These are phyloP conservation scores for Limnodromus scolopaceus DNA, from an alignment of 2,797 vertebrate genomes.

Conservation along the genomic window DNA sequence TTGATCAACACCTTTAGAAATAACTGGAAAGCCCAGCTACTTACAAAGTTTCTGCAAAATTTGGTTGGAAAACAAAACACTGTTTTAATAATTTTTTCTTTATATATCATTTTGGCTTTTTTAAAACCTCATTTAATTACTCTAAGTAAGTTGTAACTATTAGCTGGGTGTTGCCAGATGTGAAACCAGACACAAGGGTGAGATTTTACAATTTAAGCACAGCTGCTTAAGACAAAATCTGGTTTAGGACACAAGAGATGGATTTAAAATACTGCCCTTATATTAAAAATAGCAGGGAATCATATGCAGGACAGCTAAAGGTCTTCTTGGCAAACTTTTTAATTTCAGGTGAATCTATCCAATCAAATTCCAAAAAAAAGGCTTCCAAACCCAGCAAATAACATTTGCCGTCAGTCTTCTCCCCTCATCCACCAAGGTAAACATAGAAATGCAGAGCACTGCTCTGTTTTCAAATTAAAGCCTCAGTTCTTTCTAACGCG, in stretches of 20 bases:
- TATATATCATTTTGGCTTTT: slow-evolving; percentile 41
- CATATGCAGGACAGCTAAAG: slow-evolving; percentile 50
- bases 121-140: slow-evolving; percentile 73
- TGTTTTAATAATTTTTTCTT: slow-evolving; percentile 61
- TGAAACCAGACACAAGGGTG: slow-evolving; percentile 81
- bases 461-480: slow-evolving; percentile 61
- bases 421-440: neutral
- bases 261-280: slow-evolving; percentile 72
- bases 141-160: slow-evolving; percentile 73
- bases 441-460: neutral
- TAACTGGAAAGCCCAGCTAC: slow-evolving; percentile 14
- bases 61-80: slow-evolving; percentile 46
- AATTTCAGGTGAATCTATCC: slow-evolving; percentile 19
- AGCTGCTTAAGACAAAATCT: slow-evolving; percentile 76
- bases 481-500: neutral
- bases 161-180: slow-evolving; percentile 80
- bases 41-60: slow-evolving; percentile 54
- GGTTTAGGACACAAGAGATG: slow-evolving; percentile 67
- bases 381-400: neutral
- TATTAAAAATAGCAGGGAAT: slow-evolving; percentile 70
- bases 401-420: neutral
- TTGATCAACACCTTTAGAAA: slow-evolving; percentile 73
- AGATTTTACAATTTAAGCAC: slow-evolving; percentile 79
- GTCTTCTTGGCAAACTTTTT: slow-evolving; percentile 49
- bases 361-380: slow-evolving; percentile 29